Base-by-base conservation (phyloP, 2,797 vertebrate genomes). In the Syngnathus acus region DNA sequence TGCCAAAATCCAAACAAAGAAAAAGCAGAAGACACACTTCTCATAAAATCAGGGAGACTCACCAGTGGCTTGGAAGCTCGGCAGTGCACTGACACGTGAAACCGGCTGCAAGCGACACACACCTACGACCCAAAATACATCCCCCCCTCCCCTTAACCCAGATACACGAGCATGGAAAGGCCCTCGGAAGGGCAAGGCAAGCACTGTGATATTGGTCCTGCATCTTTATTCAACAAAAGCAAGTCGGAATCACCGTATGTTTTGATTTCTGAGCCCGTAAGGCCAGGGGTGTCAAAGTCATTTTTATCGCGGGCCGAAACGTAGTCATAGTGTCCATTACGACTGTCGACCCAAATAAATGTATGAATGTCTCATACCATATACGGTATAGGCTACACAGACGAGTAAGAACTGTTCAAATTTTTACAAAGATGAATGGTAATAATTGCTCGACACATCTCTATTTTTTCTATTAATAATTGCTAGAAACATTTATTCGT, bases 61-160 rank as follows among this genome's bases (percentile, higher is more conserved):
- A 91, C 91, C 91, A 87, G 88, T 86, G 88, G 88, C 79, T 79
- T 83, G 40, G 64, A 80, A 66, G 55, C 75, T 84, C 66, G n/a
- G 40, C 77, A 62, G 74, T 64, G 42, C 71, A 77, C 78, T 87
- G 90, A 91, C 78, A 90, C 67, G 75, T 65, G 81, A 87, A 87
- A 89, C 87, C 9, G 63, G 67, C 86, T 82, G 78, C 37, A 55
- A 72, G 66, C 76, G 3, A 79, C 43, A 37, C 66, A 75, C 76
- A 79, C 70, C 69, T 70, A 69, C 64, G 32, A 77, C 82, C 81
- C 69, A 81, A 90, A 89, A 91, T 90, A 91, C 58, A 78, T 58
- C 73, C 72, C 21, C 66, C 21, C 66, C 68, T 70, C 55, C 62
- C 62, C 70, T 79, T 79, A 83, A 65, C 81, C 84, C 64, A 84